Base-by-base conservation (phyloP, 1,140 invertebrate species). In the Cataglyphis hispanica region DNA sequence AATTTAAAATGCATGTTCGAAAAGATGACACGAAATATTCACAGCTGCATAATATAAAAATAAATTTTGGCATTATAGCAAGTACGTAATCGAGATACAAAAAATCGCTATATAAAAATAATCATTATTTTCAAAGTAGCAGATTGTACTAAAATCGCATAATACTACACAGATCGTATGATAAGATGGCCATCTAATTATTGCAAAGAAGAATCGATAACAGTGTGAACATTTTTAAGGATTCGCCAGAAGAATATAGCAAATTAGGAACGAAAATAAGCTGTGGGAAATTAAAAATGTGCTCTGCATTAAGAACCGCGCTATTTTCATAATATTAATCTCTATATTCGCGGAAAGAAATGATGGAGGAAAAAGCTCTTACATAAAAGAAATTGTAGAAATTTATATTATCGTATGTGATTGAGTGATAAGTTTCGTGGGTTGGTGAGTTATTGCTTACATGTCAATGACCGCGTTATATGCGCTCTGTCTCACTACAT, bases 391-490 rank as follows among this genome's bases (percentile, higher is more conserved):
- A 76, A 74, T 67, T 50, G 27, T 56, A 43, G 46, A 40, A 53
- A 50, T 80, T 69, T 72, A 58, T 22, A 56, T 53, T 60, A 86
- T 43, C 69, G 50, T 46, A 16, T 11, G 69, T 31, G 75, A 88
- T 77, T 22, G 40, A 69, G 56, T 67, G 50, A 89, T 63, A 37
- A 53, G 60, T 74, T 86, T 61, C 58, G 70, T 60, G 40, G 81
- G 85, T 72, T 40, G 56, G 60, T 83, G 84, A 89, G 74, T 89
- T 89, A 89, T 87, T 81, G 85, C 60, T 69, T 69, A 53, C 50
- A 64, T 81, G 87, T 90, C 89, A 84, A 63, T 43, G 89, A 70
- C 85, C 89, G 76, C 58, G 85, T 89, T 87, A 87, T 81, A 50
- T 50, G 16, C 16, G 40, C 80, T 27, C 34, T 75, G 87, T 64